Evolutionary conservation across 2,888 invertebrate genomes (phyloP), one percentile per base, ranked within the genome.

Genomic region (Platycheirus albimanus): DNA sequence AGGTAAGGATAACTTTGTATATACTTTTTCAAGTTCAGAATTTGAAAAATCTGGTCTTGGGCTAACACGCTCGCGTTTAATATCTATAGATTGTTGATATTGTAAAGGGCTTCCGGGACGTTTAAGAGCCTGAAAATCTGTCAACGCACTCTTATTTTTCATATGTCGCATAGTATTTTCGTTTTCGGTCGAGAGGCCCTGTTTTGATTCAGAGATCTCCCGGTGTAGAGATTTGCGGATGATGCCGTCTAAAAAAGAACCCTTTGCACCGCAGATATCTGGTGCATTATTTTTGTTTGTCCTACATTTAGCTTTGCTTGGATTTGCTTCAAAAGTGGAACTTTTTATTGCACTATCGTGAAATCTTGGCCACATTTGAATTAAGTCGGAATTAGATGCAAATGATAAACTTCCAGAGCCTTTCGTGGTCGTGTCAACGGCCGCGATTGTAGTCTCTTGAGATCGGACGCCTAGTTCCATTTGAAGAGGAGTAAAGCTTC

Each of bases 141-240:
- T 51, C n/a, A 76, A 61, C 28, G 78, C 54, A 51, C 91, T 92
- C 86, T 93, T 93, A 88, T 93, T 94, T 85, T 94, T 92, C 86
- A 94, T n/a, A n/a, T n/a, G n/a, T n/a, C n/a, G n/a, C n/a, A n/a
- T n/a, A n/a, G n/a, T n/a, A n/a, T n/a, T n/a, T n/a, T n/a, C n/a
- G n/a, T n/a, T n/a, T n/a, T n/a, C n/a, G n/a, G n/a, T n/a, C n/a
- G n/a, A n/a, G n/a, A n/a, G n/a, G n/a, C n/a, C 86, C 24, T 87
- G 86, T 45, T 83, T 85, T 45, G 91, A 75, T 92, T 91, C 71
- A 92, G 92, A 88, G 92, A 84, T 87, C 88, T 92, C 86, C 36
- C 94, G 93, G 89, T 96, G 96, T 81, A 97, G 92, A 86, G 95
- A 95, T 85, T 96, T 95, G 87, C 96, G 92, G 86, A 97, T 97